These are phyloP conservation scores for Anneissia japonica DNA, from an alignment of 35 echinoderm and acorn worm genomes.

Conservation along the genomic window DNA sequence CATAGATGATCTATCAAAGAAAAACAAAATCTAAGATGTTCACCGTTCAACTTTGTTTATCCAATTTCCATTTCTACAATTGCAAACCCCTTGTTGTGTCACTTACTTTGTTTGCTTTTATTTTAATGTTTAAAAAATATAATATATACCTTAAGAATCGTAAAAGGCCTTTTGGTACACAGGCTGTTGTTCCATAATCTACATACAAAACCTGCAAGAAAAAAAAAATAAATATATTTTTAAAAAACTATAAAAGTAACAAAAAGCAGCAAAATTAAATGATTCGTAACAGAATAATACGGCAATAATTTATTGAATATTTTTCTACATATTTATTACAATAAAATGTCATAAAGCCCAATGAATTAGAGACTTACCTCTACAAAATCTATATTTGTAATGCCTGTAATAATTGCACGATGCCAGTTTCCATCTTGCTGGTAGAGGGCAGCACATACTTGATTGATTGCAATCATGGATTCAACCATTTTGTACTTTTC, in stretches of 20 bases:
- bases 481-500: slow-evolving; percentile 79
- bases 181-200: slow-evolving; percentile 73
- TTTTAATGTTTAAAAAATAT: not conserved
- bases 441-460: slow-evolving; percentile 82
- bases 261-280: not conserved
- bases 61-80: too few relatives aligned
- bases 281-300: not conserved
- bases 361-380: slow-evolving; percentile 54
- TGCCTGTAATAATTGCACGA: slow-evolving; percentile 78
- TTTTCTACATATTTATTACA: too few relatives aligned
- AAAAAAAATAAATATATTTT: not conserved
- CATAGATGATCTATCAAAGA: slow-evolving; percentile 52
- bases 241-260: not conserved
- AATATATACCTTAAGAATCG: slow-evolving; percentile 67
- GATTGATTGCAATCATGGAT: slow-evolving; percentile 83
- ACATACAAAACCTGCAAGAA: slow-evolving; percentile 62
- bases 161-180: slow-evolving; percentile 58
- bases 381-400: slow-evolving; percentile 67
- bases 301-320: not conserved
- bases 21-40: not conserved
- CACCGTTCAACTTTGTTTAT: too few relatives aligned
- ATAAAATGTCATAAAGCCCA: too few relatives aligned
- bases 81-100: too few relatives aligned
- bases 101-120: too few relatives aligned
- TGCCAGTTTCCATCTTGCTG: slow-evolving; percentile 96